Percentiles rank a stretch among this genome's conserved stretches.
Conservation (phyloP, 2,888 invertebrate genomes). For the Drosophila testacea region DNA sequence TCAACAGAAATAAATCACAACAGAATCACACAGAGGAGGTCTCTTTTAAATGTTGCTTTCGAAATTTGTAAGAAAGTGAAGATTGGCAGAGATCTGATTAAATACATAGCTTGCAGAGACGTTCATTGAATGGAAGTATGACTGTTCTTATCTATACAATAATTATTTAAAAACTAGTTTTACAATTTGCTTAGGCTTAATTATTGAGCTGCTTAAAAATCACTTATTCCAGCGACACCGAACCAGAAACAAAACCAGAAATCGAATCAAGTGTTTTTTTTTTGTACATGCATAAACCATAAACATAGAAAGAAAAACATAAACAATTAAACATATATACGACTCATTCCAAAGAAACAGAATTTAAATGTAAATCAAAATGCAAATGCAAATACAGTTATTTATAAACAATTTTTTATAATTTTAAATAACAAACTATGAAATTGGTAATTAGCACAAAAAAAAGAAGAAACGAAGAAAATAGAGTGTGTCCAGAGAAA, state of each 20-base stretch:
- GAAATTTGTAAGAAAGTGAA: background rate
- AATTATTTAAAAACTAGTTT: conserved; percentile 12
- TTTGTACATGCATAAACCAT: background rate
- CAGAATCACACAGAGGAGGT: background rate
- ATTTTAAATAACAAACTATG: conserved; percentile 8
- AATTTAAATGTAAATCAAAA: conserved; percentile 72
- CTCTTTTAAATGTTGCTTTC: background rate
- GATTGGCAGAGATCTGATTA: background rate
- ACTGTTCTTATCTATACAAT: conserved; percentile 15
- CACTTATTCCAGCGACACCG: conserved; percentile 26
- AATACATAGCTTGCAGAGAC: background rate
- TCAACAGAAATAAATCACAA: background rate
- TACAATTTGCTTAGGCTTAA: conserved; percentile 4
- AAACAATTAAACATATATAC: conserved; percentile 66
- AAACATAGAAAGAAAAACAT: conserved; percentile 36
- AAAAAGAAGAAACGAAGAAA: conserved; percentile 19
- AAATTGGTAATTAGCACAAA: conserved; percentile 46
- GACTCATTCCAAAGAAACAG: conserved; percentile 85
- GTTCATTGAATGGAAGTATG: conserved; percentile 1
- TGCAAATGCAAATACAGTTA: conserved; percentile 42
- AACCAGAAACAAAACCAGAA: conserved; percentile 30
- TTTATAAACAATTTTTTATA: conserved; percentile 34
- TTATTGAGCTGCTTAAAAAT: conserved; percentile 21
- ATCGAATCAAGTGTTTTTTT: conserved; percentile 16
- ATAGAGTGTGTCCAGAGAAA: conserved; percentile 45